These are phyloP conservation scores for Lucilia sericata DNA, from an alignment of 1,140 invertebrate species.

Conservation along the genomic window DNA sequence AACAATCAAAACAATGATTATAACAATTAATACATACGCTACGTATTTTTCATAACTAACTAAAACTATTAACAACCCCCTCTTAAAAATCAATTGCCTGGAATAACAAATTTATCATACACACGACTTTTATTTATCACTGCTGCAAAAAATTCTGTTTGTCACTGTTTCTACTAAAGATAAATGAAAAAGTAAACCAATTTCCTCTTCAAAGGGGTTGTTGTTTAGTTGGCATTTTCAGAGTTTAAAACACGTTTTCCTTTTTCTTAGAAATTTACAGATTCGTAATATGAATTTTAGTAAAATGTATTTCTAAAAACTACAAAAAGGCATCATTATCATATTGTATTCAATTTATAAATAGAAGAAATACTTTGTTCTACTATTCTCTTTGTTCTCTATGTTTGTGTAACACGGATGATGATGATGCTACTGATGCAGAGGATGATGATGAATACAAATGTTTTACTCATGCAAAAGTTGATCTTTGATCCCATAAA, in stretches of 20 bases:
- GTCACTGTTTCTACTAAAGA: neutral
- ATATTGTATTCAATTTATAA: neutral
- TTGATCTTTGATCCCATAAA: conserved; percentile 24
- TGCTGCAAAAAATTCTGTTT: neutral
- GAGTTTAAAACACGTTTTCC: neutral
- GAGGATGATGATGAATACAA: neutral
- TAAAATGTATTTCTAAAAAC: neutral
- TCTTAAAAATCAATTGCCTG: conserved; percentile 32
- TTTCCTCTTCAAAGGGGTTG: neutral
- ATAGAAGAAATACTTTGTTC: neutral
- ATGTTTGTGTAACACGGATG: neutral
- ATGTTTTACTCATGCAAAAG: neutral
- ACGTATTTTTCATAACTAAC: neutral
- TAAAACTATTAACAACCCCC: conserved; percentile 36
- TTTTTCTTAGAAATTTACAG: neutral
- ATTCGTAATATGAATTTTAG: neutral
- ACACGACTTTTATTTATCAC: neutral
- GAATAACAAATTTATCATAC: conserved; percentile 38
- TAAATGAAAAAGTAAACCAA: neutral
- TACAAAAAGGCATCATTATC: neutral
- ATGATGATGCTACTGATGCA: neutral
- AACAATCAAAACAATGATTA: conserved; percentile 34
- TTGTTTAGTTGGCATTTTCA: conserved; percentile 24
- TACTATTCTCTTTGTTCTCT: neutral
- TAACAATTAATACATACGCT: conserved; percentile 24